phyloP scores from a whole-genome alignment of 2,888 invertebrate species.

The Eucera pruinosa region DNA sequence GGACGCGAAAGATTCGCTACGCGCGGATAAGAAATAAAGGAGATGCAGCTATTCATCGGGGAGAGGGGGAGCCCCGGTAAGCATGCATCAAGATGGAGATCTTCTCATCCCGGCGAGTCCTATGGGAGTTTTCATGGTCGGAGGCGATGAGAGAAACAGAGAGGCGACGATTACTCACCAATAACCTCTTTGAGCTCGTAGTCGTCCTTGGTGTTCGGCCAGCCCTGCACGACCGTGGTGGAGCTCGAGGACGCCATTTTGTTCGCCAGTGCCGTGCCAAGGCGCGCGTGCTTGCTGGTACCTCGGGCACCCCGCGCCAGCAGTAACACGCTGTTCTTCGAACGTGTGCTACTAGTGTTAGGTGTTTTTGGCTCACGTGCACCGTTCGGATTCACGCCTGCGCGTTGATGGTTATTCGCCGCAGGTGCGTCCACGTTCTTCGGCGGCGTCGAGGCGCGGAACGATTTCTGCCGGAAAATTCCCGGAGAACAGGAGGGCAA shows the following conservation, averaged over 20 bases:
- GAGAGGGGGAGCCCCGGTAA: constrained; percentile 25
- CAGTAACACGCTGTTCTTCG: constrained; percentile 60
- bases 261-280: constrained; percentile 86
- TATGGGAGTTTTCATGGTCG: neutral
- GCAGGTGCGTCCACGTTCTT: constrained; percentile 60
- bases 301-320: constrained; percentile 76
- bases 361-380: constrained; percentile 59
- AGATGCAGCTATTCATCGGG: constrained; percentile 20
- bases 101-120: neutral
- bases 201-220: constrained; percentile 96
- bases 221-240: constrained; percentile 85
- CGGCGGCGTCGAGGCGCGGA: constrained; percentile 81
- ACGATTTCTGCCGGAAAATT: constrained; percentile 87
- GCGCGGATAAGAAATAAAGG: constrained; percentile 31
- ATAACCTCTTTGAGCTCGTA: constrained; percentile 97
- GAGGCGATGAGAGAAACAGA: neutral
- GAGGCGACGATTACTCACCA: constrained; percentile 87
- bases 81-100: neutral
- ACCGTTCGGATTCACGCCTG: constrained; percentile 32
- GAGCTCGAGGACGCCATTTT: constrained; percentile 87
- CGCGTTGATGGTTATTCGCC: constrained; percentile 42
- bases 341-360: constrained; percentile 43
- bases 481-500: constrained; percentile 87
- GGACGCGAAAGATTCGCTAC: too few species aligned
- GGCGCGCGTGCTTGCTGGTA: constrained; percentile 85